Percentiles rank a stretch among this genome's conserved stretches.
phyloP scores from a whole-genome alignment of 2,797 vertebrate genomes.

The Darevskia mixta region DNA sequence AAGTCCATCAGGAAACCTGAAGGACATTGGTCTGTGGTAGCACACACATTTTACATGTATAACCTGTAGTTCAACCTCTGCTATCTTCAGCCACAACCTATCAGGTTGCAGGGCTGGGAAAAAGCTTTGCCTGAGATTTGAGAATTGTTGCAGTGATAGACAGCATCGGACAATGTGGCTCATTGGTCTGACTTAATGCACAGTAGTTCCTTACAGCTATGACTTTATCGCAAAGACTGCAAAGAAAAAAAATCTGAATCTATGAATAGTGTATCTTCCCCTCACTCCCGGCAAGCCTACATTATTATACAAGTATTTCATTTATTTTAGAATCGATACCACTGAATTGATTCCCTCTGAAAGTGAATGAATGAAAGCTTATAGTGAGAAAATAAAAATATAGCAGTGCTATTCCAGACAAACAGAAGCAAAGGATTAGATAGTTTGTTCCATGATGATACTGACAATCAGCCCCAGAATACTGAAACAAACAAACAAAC shows the following conservation, averaged over 20 bases:
- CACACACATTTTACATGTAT: neutral
- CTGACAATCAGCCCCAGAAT: neutral
- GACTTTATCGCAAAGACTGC: neutral
- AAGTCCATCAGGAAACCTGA: constrained; percentile 7
- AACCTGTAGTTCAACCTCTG: neutral
- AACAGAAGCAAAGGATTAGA: neutral
- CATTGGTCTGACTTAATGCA: neutral
- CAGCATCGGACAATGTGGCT: neutral
- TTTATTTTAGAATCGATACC: constrained; percentile 42
- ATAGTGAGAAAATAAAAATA: neutral
- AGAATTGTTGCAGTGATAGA: neutral
- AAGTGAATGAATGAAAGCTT: constrained; percentile 49
- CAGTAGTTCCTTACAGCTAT: neutral
- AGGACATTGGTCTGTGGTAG: neutral
- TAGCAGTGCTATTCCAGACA: neutral
- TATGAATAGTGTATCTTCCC: neutral
- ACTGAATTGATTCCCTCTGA: constrained; percentile 32
- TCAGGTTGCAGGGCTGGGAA: neutral
- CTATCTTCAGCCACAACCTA: neutral
- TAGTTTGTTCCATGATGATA: neutral
- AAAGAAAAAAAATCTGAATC: constrained; percentile 24
- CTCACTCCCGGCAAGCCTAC: neutral
- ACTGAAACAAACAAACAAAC: too few species aligned
- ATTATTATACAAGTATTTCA: constrained; percentile 6
- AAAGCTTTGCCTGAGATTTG: neutral